Evolutionary conservation across 2,888 invertebrate genomes (phyloP), one percentile per base, ranked within the genome.

Genomic region (Heliconius ethilla): DNA sequence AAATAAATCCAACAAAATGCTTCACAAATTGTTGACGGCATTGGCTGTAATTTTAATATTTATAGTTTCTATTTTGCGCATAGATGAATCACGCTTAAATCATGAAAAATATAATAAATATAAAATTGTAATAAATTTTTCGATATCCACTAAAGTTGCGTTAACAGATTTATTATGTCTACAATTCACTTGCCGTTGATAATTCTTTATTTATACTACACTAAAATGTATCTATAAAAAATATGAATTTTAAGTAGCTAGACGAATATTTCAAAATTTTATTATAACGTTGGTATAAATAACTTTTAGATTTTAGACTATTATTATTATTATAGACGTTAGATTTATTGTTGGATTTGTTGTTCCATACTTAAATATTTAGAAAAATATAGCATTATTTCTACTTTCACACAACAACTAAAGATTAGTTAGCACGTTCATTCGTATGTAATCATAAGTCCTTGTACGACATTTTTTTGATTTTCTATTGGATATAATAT

Each of bases 81-180:
- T 13, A 13, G 29, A 33, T 72, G 72, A 59, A 33, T 72, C 55
- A n/a, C n/a, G 29, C 29, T 6, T 72, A 55, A 59, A 72, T n/a
- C 33, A n/a, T 72, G 29, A 33, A 59, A 55, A 72, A 72, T n/a
- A 59, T 55, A 59, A 59, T 55, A 59, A 55, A 33, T 33, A 55
- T 33, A 33, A n/a, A 59, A 33, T 27, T 33, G 33, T 70, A 55
- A 45, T 72, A 72, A 55, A 55, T 72, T 59, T 70, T 72, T 29
- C 29, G n/a, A n/a, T 72, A 72, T 72, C 55, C 33, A 55, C 70
- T 72, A 55, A 33, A 33, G 6, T 72, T 72, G 70, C 55, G 55
- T 33, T 55, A 72, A 72, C 33, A 33, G 70, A 72, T 72, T 72
- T 72, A 72, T 72, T 59, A 33, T 6, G 25, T 67, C 67, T 67